phyloP scores from a whole-genome alignment of 1,140 invertebrate species.

The Drosophila bipectinata region DNA sequence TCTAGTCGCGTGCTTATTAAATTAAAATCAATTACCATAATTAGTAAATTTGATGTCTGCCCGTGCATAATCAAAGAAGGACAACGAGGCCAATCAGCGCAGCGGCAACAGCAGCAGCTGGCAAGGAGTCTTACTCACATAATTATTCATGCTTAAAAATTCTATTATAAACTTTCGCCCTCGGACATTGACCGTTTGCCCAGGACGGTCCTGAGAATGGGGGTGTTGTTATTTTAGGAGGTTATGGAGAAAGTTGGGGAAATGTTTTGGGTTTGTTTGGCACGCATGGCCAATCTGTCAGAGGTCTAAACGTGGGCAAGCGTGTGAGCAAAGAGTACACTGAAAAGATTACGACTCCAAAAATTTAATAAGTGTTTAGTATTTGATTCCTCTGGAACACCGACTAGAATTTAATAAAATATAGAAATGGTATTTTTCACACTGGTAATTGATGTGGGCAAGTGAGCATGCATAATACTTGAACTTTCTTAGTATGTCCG shows the following conservation, averaged over 20 bases:
- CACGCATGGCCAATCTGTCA: conserved; percentile 57
- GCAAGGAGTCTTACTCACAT: conserved; percentile 53
- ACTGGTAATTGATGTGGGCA: conserved; percentile 54
- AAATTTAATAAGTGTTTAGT: not conserved
- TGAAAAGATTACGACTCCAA: not conserved
- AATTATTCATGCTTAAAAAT: conserved; percentile 78
- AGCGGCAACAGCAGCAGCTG: conserved; percentile 18
- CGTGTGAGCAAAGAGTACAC: conserved; percentile 15
- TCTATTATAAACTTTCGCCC: conserved; percentile 70
- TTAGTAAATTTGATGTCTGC: conserved; percentile 62
- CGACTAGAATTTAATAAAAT: not conserved
- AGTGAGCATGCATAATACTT: conserved; percentile 60
- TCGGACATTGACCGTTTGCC: conserved; percentile 28
- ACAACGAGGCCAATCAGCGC: conserved; percentile 32
- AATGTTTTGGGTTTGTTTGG: conserved; percentile 34
- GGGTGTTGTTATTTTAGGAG: not conserved
- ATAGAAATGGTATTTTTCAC: conserved; percentile 12
- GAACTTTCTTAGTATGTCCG: conserved; percentile 39
- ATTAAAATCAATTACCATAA: conserved; percentile 73
- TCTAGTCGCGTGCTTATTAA: conserved; percentile 53
- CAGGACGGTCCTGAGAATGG: not conserved
- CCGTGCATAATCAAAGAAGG: conserved; percentile 62
- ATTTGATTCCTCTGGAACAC: not conserved
- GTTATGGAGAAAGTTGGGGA: not conserved
- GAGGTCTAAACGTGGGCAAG: conserved; percentile 12